Evolutionary conservation across 2,888 invertebrate species (phyloP), one percentile per base, ranked within the genome.

Genomic region (Heterodera filipjevi): DNA sequence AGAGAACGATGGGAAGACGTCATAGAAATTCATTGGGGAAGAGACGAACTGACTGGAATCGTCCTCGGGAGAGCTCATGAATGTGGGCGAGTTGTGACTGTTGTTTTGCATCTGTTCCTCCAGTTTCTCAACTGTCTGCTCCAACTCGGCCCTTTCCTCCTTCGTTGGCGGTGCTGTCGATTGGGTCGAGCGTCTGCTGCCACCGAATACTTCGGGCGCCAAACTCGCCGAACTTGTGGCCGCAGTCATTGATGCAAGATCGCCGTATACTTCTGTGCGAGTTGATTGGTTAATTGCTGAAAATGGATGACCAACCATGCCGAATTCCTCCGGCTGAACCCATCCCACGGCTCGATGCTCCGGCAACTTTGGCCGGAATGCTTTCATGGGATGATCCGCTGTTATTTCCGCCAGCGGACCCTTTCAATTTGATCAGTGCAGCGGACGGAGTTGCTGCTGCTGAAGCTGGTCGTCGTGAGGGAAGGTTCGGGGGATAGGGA

Each of bases 31-130:
- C n/a, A n/a, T n/a, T n/a, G n/a, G 16, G 16, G 19, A 49, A 16
- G 16, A 19, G 12, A 16, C 6, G 49, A 66, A 71, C 87, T 79
- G 59, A 87, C 87, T 87, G 70, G 85, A 81, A 68, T 87, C 87
- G 44, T 87, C 87, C 66, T 87, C 87, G 19, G 87, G 87, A 16
- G 85, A 86, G 76, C 82, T 85, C 85, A 87, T 83, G 71, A 86
- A 87, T n/a, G 85, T 80, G 3, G 85, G 84, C 12, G 84, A 84
- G 14, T 79, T 78, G 49, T 59, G 66, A 16, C 33, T 35, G 33
- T 71, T 44, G 66, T 68, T 68, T 32, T 22, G 16, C 33, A 35
- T 3, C 33, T 75, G 53, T 27, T 32, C 32, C 46, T 46, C 46
- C 49, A 33, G 19, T 27, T 27, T 27, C 59, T n/a, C 59, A 39